Conservation (phyloP, 2,797 vertebrate genomes). For the Pelodytes ibericus region DNA sequence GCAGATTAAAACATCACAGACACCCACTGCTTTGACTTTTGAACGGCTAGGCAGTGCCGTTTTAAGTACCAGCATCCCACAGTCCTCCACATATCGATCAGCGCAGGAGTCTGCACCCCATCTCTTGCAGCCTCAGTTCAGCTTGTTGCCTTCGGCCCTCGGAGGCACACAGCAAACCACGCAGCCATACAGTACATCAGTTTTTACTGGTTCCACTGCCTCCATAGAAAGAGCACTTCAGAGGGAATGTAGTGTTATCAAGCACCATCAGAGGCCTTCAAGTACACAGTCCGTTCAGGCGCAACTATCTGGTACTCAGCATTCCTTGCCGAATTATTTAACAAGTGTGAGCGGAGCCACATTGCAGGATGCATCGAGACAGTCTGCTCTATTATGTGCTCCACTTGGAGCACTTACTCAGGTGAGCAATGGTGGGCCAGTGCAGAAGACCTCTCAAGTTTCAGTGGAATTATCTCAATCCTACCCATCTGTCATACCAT, state of each 20-base stretch:
- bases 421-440: slow-evolving; percentile 81
- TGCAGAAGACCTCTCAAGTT: slow-evolving; percentile 85
- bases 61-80: slow-evolving; percentile 85
- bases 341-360: slow-evolving; percentile 78
- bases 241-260: slow-evolving; percentile 99
- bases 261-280: slow-evolving; percentile 99
- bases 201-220: slow-evolving; percentile 86
- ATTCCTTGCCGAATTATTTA: slow-evolving; percentile 91
- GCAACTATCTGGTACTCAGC: slow-evolving; percentile 87
- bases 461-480: slow-evolving; percentile 82
- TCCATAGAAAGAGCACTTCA: slow-evolving; percentile 97
- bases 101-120: slow-evolving; percentile 99
- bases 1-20: slow-evolving; percentile 90
- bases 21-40: slow-evolving; percentile 88
- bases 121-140: slow-evolving; percentile 95
- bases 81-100: slow-evolving; percentile 97
- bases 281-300: slow-evolving; percentile 87
- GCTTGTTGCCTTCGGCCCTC: slow-evolving; percentile 86
- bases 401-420: slow-evolving; percentile 84
- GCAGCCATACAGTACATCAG: slow-evolving; percentile 85
- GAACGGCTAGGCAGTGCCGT: slow-evolving; percentile 85
- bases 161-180: slow-evolving; percentile 81
- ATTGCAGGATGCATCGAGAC: slow-evolving; percentile 87
- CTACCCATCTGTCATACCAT: slow-evolving; percentile 79
- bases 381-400: slow-evolving; percentile 85